phyloP scores from a whole-genome alignment of 2,888 invertebrate species.

The Pachymerium ferrugineum region DNA sequence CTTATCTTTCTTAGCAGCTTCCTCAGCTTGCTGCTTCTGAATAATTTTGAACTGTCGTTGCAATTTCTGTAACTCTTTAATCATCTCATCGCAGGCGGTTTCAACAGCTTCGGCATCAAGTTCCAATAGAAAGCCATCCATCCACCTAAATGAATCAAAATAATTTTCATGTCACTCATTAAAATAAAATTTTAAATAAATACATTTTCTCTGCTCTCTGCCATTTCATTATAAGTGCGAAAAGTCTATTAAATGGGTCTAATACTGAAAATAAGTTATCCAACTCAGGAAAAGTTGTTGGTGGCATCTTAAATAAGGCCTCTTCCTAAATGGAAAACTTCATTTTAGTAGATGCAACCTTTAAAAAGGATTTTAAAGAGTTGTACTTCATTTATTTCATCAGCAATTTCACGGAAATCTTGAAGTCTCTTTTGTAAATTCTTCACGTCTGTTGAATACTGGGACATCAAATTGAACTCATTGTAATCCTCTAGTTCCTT shows the following conservation, averaged over 20 bases:
- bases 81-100: conserved; percentile 68
- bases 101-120: conserved; percentile 73
- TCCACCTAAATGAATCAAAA: conserved; percentile 57
- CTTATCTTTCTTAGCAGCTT: conserved; percentile 50
- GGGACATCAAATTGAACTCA: conserved; percentile 66
- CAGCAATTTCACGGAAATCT: conserved; percentile 66
- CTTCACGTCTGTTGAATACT: conserved; percentile 68
- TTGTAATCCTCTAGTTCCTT: conserved; percentile 76
- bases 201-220: conserved; percentile 66
- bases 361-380: neutral
- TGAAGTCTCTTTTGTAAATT: conserved; percentile 68
- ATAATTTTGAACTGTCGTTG: conserved; percentile 71
- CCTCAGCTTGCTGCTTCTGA: conserved; percentile 68
- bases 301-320: conserved; percentile 71
- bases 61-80: conserved; percentile 68
- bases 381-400: conserved; percentile 70
- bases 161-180: too few relatives aligned
- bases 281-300: conserved; percentile 68
- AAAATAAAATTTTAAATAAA: conserved; percentile 32
- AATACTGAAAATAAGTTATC: conserved; percentile 65
- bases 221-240: conserved; percentile 62
- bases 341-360: neutral
- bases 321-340: conserved; percentile 58
- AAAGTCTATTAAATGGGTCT: conserved; percentile 56
- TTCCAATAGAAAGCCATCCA: conserved; percentile 87